Evolutionary conservation across 2,888 invertebrate species (phyloP).

Genomic region (Resseliella maxima): DNA sequence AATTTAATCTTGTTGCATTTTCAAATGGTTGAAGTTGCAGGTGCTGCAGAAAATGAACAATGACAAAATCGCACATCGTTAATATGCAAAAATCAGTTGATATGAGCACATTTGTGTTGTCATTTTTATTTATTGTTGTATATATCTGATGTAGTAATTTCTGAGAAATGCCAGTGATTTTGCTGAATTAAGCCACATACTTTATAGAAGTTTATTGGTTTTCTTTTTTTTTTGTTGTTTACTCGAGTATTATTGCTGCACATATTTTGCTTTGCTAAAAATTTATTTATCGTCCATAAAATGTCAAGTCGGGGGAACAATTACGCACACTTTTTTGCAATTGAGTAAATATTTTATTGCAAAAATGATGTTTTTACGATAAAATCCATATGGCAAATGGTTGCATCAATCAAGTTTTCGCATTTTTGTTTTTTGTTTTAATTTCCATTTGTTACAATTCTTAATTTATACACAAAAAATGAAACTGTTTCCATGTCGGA

Average conservation of each 20-base stretch:
- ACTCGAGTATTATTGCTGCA: background rate
- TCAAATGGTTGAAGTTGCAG: background rate
- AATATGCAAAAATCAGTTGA: background rate
- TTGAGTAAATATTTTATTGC: background rate
- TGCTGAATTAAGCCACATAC: background rate
- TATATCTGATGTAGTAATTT: background rate
- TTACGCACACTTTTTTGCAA: background rate
- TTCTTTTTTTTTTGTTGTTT: background rate
- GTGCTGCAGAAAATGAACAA: background rate
- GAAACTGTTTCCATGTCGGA: conserved; percentile 6
- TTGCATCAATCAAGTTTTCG: background rate
- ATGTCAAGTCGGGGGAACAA: background rate
- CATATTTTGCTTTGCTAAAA: too few relatives aligned
- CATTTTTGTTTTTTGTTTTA: background rate
- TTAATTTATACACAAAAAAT: background rate
- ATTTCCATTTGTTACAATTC: background rate
- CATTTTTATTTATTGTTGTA: background rate
- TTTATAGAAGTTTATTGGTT: background rate
- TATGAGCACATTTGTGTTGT: background rate
- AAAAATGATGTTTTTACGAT: too few relatives aligned
- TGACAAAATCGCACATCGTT: background rate
- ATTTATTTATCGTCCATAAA: background rate
- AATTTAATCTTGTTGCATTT: background rate
- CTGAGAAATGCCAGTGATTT: background rate
- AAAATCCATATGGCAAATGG: background rate